Base-by-base conservation (phyloP, 2,113 vertebrate species). In the Corythornis madagascariensis region DNA sequence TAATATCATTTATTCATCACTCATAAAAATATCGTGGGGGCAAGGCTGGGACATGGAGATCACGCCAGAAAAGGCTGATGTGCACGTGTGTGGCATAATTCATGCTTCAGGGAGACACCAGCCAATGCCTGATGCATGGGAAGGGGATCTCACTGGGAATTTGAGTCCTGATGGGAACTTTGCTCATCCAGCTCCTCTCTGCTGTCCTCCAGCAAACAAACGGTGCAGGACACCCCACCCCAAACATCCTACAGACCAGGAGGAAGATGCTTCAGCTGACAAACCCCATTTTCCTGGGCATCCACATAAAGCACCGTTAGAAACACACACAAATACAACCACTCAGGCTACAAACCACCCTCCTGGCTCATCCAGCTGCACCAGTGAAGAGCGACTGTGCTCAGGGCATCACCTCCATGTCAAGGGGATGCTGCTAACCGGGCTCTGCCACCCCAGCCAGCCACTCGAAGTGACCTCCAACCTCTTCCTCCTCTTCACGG, bases 1-100 rank as follows among this genome's bases (percentile, higher is more conserved):
- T 91, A 21, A 5, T 59, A 81, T 93, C 69, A 84, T 86, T 92
- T 93, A 93, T 93, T 92, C 70, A 90, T 90, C 40, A 50, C 57
- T 73, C 65, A 43, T 60, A 73, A 89, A 84, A 73, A 28, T 28
- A 64, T 16, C 74, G 71, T 19, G 29, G 26, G 74, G 74, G 48
- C 74, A 84, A n/a, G 57, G 43, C 38, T 17, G 25, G 73, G 64
- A 71, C 52, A 24, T 0, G 12, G 56, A 40, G 52, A 56, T 60
- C 16, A 13, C 18, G 24, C 20, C 45, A 50, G 77, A 31, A 53
- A 40, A 56, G 45, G 56, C 18, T 31, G 45, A 22, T 2, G 7
- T 35, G n/a, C 2, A 1, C 17, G 25, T 19, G 43, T 15, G 22
- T 45, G 48, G 17, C 53, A 18, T 85, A 45, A 52, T 35, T 88